Evolutionary conservation across 2,797 vertebrate genomes (phyloP), one percentile per base, ranked within the genome.

Genomic region (Pipistrellus nathusii): DNA sequence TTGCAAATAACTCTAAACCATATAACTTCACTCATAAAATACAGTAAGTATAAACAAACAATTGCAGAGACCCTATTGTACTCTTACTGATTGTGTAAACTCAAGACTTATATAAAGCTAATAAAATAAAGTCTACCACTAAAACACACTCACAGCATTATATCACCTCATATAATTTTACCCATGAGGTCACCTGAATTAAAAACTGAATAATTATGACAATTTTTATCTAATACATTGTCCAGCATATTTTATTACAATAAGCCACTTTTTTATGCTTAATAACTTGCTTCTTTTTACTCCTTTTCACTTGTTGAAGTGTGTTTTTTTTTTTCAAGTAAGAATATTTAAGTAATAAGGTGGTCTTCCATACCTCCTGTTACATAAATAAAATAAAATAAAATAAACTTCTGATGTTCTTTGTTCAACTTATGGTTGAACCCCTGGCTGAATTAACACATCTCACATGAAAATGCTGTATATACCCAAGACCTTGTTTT

Each of bases 11-110:
- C 85, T 88, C 18, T 88, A 83, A 96, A 86, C 27, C n/a, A 68
- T 81, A 48, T 93, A 88, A 92, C 86, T 86, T 38, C 6, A 44
- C 66, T 89, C n/a, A 59, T 93, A 88, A 93, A 94, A 88, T 86
- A 12, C 55, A 80, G 5, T 85, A 76, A 75, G 17, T 83, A 44
- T 51, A 94, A 92, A 30, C 4, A 5, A 90, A 82, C 84, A 95
- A 76, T 90, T 91, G 59, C 41, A 83, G 55, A 94, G 83, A 78
- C 18, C 20, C 41, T 23, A 83, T 83, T 32, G 51, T 32, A 87
- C 21, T 25, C 23, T 78, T 95, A 91, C 85, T 80, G 59, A 86
- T 80, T 62, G 1, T 77, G 76, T 89, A 91, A 80, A 88, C 30
- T 76, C 11, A 80, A 88, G 17, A 78, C 35, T 66, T 92, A 90